Evolutionary conservation across 1,140 invertebrate species (phyloP).

Genomic region (Calliphora vicina): DNA sequence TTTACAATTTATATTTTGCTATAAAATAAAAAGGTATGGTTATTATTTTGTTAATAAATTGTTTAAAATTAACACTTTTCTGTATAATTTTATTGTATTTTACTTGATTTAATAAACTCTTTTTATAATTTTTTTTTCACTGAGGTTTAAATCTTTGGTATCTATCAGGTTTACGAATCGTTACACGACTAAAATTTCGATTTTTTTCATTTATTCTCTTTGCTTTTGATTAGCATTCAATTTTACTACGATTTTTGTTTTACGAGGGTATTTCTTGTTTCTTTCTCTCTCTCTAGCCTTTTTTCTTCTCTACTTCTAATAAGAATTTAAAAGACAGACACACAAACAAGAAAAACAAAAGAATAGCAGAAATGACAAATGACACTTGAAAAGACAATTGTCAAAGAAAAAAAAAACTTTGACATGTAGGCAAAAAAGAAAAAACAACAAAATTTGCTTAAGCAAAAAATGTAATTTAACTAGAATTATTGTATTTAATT

Average conservation of each 20-base stretch:
- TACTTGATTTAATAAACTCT: conserved; percentile 23
- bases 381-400: conserved; percentile 20
- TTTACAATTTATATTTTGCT: not conserved
- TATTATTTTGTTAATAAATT: not conserved
- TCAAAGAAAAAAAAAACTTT: conserved; percentile 2
- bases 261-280: not conserved
- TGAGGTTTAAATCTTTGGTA: conserved; percentile 41
- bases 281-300: not conserved
- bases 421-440: not conserved
- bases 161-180: conserved; percentile 41
- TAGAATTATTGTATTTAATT: no score
- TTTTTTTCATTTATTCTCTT: conserved; percentile 36
- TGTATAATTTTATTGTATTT: no score
- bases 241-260: conserved; percentile 25
- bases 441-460: not conserved
- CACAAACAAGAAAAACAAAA: not conserved
- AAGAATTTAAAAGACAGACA: not conserved
- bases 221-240: conserved; percentile 32
- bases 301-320: not conserved
- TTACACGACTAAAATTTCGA: conserved; percentile 40
- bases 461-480: not conserved
- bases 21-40: not conserved
- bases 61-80: conserved; percentile 5
- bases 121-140: conserved; percentile 24
- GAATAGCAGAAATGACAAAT: not conserved